phyloP scores from a whole-genome alignment of 2,888 invertebrate species.

The Cyclophora albipunctata region DNA sequence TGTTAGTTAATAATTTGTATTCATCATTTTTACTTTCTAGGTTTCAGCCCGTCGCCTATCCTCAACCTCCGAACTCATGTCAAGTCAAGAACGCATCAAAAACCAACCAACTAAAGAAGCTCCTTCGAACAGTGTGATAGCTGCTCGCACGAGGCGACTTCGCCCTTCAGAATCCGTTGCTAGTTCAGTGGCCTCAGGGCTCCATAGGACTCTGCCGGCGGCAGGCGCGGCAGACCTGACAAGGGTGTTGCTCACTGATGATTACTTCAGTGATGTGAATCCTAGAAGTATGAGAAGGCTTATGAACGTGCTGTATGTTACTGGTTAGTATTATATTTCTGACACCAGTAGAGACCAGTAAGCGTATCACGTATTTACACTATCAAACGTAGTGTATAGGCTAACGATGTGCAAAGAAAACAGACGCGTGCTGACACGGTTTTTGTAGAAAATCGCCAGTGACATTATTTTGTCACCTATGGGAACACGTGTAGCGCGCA shows the following conservation, averaged over 20 bases:
- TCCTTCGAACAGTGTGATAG: conserved; percentile 68
- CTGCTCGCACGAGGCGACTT: conserved; percentile 82
- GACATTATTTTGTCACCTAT: too few relatives aligned
- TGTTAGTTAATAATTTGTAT: too few relatives aligned
- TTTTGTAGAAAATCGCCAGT: too few relatives aligned
- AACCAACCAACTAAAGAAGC: conserved; percentile 36
- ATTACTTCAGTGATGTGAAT: conserved; percentile 99
- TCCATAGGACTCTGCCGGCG: conserved; percentile 78
- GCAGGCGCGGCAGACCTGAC: conserved; percentile 80
- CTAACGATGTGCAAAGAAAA: too few relatives aligned
- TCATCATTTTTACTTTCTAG: conserved; percentile 27
- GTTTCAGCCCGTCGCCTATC: conserved; percentile 86
- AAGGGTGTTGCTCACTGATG: conserved; percentile 94
- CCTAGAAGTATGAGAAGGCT: conserved; percentile 96
- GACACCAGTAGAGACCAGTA: too few relatives aligned
- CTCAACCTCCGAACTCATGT: conserved; percentile 86
- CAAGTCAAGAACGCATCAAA: conserved; percentile 87
- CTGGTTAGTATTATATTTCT: conserved; percentile 73
- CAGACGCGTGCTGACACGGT: too few relatives aligned
- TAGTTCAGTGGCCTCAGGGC: conserved; percentile 91
- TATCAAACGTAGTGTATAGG: too few relatives aligned
- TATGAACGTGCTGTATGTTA: conserved; percentile 98
- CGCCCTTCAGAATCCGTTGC: conserved; percentile 92
- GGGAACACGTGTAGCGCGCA: too few relatives aligned
- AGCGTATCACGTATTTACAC: too few relatives aligned